Evolutionary conservation across 2,888 invertebrate genomes (phyloP).

Genomic region (Ferdinandea cuprea): DNA sequence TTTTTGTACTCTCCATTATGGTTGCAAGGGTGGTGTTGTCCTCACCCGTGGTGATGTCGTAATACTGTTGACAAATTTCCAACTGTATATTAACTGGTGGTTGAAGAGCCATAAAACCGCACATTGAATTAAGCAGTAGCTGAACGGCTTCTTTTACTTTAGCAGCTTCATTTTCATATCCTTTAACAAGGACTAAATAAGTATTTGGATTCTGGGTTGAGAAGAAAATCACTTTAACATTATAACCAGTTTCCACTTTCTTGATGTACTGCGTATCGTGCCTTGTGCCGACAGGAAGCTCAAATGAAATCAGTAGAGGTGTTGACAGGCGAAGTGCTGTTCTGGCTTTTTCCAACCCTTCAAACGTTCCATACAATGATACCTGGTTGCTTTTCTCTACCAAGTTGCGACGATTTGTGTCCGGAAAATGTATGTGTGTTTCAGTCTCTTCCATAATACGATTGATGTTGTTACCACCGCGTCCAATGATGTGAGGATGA

Average conservation of each 20-base stretch:
- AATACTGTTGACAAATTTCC: constrained; percentile 97
- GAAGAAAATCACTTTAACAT: constrained; percentile 93
- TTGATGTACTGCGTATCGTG: constrained; percentile 90
- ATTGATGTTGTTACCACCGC: constrained; percentile 87
- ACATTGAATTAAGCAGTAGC: constrained; percentile 86
- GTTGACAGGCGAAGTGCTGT: constrained; percentile 93
- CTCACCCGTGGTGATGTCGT: constrained; percentile 92
- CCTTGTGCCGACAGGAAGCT: constrained; percentile 92
- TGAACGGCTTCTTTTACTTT: constrained; percentile 95
- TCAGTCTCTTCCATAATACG: constrained; percentile 96
- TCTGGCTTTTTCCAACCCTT: constrained; percentile 94
- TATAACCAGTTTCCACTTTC: constrained; percentile 93
- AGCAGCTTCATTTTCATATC: constrained; percentile 94
- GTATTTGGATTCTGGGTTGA: constrained; percentile 93
- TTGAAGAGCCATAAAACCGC: constrained; percentile 85
- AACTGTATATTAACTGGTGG: constrained; percentile 94
- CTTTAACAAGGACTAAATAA: constrained; percentile 93
- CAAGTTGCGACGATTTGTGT: constrained; percentile 96
- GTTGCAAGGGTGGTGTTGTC: constrained; percentile 91
- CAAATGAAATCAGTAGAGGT: constrained; percentile 95
- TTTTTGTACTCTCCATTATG: constrained; percentile 93
- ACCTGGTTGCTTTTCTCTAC: constrained; percentile 99
- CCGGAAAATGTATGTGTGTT: constrained; percentile 99
- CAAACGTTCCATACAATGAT: constrained; percentile 95
- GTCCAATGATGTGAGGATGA: constrained; percentile 99